phyloP scores from a whole-genome alignment of 2,888 invertebrate genomes.

The Ochropleura plecta region DNA sequence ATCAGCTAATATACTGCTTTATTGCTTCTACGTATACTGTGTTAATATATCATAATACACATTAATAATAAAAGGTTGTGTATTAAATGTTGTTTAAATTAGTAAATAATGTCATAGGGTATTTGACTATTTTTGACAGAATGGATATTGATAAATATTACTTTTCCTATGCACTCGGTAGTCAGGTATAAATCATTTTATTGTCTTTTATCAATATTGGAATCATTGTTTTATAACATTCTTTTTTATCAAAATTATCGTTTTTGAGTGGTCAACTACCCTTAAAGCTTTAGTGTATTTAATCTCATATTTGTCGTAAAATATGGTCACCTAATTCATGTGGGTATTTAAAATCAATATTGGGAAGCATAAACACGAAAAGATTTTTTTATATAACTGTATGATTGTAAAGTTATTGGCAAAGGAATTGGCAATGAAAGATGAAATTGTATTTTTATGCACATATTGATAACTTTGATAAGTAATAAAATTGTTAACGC shows the following conservation, averaged over 20 bases:
- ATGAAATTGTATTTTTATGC: constrained; percentile 76
- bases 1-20: constrained; percentile 19
- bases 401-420: constrained; percentile 48
- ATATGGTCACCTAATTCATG: constrained; percentile 29
- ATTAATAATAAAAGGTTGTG: constrained; percentile 57
- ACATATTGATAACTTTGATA: constrained; percentile 70
- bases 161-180: neutral
- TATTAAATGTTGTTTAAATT: constrained; percentile 48
- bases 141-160: neutral
- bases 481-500: constrained; percentile 69
- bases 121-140: constrained; percentile 25
- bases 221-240: neutral
- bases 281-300: constrained; percentile 15
- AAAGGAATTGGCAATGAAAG: constrained; percentile 73
- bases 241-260: neutral
- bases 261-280: constrained; percentile 5
- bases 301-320: constrained; percentile 14
- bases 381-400: constrained; percentile 27
- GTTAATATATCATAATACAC: constrained; percentile 18
- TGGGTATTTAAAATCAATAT: constrained; percentile 36
- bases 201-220: neutral
- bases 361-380: constrained; percentile 49
- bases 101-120: constrained; percentile 25
- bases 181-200: neutral
- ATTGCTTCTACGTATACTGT: constrained; percentile 30